Evolutionary conservation across 2,888 invertebrate genomes (phyloP), one percentile per base, ranked within the genome.

Genomic region (Drosophila mayaguana): DNA sequence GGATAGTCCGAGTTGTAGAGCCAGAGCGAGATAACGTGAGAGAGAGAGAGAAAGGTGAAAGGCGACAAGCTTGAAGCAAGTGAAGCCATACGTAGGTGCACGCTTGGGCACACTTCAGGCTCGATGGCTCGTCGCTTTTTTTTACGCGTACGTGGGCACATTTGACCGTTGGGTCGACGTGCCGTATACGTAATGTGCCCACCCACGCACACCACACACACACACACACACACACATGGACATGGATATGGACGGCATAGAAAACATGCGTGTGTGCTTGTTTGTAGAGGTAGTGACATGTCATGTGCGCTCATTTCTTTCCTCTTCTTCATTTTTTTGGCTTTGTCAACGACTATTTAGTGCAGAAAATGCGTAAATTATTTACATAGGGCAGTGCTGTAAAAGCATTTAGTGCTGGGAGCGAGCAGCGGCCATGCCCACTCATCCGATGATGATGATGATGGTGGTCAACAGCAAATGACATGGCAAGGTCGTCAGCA

Each of bases 321-420:
- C 22, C 51, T 36, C 36, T 32, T n/a, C 50, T 51, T 28, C 20
- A 14, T 22, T 43, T 62, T 67, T 70, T 64, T 62, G 63, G 65
- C 48, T 65, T 82, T 87, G 82, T 78, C 87, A 78, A 73, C 85
- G 73, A 72, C 78, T 78, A 85, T 88, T 84, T 82, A 85, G 88
- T 80, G 78, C 83, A 85, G 72, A 82, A 88, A 84, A 80, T 88
- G 75, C 73, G 78, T 80, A 78, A 88, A 88, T 80, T 78, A 80
- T 83, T 84, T 73, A 83, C 67, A 68, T 72, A 67, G 54, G 55
- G 51, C 62, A 50, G 2, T 32, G 34, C 66, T 55, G 71, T 72
- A 68, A 72, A 74, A 70, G 69, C 83, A 74, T 81, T 79, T 69
- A 65, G 61, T 62, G 40, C 56, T 46, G 63, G 57, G 53, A 50